Evolutionary conservation across 2,888 invertebrate species (phyloP).

Genomic region (Orthosia gothica): DNA sequence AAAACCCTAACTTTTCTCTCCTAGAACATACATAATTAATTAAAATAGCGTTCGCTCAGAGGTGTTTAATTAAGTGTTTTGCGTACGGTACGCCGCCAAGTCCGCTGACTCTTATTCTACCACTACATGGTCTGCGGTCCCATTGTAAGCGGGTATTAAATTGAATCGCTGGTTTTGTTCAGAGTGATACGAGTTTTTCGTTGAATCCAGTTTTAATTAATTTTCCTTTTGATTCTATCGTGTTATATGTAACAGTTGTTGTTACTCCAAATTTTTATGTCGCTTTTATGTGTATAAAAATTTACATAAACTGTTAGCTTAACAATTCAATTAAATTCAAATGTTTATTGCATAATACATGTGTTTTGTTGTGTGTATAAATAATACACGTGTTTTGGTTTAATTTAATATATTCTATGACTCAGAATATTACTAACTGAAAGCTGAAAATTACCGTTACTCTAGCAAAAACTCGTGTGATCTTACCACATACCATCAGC

Average conservation of each 20-base stretch:
- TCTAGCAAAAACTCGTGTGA: background rate
- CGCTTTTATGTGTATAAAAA: background rate
- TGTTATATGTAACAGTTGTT: background rate
- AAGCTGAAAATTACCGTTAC: background rate
- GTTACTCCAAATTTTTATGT: background rate
- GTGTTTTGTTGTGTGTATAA: too few relatives aligned
- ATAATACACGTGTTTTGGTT: too few relatives aligned
- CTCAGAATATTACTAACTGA: background rate
- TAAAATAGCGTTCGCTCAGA: conserved; percentile 61
- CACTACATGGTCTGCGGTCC: conserved; percentile 46
- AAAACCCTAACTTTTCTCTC: conserved; percentile 31
- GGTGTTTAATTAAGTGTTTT: conserved; percentile 74
- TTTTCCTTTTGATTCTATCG: background rate
- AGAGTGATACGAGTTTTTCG: background rate
- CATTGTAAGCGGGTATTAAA: conserved; percentile 48
- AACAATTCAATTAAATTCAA: too few relatives aligned
- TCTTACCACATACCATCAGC: background rate
- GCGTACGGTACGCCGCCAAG: conserved; percentile 59
- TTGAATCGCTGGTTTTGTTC: background rate
- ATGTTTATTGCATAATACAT: too few relatives aligned
- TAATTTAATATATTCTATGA: background rate
- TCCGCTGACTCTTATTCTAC: conserved; percentile 55
- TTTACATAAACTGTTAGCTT: background rate
- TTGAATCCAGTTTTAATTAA: background rate
- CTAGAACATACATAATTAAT: conserved; percentile 54